phyloP scores from a whole-genome alignment of 2,113 vertebrate genomes.

The Heloderma charlesbogerti region DNA sequence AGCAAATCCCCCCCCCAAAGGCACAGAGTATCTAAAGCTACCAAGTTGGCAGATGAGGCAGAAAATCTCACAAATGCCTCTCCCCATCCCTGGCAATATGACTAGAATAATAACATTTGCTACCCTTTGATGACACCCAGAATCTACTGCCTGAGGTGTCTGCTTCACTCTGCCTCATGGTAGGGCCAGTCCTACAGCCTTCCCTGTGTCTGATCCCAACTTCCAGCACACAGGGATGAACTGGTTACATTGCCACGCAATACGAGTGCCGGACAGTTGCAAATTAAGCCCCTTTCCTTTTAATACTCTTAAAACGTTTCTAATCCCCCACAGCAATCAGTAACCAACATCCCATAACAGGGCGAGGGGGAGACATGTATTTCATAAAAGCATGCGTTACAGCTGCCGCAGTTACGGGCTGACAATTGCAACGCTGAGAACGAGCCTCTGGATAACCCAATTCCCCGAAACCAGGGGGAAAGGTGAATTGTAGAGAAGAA shows the following conservation, averaged over 20 bases:
- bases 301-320: constrained; percentile 9
- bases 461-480: neutral
- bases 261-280: neutral
- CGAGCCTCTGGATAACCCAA: too few relatives aligned
- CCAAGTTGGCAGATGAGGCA: too few relatives aligned
- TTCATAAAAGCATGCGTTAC: neutral
- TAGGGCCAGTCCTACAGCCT: neutral
- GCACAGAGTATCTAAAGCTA: too few relatives aligned
- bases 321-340: constrained; percentile 17
- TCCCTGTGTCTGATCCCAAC: too few relatives aligned
- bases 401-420: neutral
- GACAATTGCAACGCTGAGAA: neutral
- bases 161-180: too few relatives aligned
- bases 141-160: too few relatives aligned
- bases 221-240: neutral
- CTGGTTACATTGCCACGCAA: neutral
- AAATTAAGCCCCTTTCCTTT: neutral
- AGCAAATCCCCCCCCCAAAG: too few relatives aligned
- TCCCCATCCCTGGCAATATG: too few relatives aligned
- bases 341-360: neutral
- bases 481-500: neutral
- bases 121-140: too few relatives aligned
- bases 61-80: too few relatives aligned
- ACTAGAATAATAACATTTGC: too few relatives aligned
- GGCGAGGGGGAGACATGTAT: neutral